These are phyloP conservation scores for Enteromius paludinosus DNA, from an alignment of 2,797 vertebrate genomes.

Conservation along the genomic window DNA sequence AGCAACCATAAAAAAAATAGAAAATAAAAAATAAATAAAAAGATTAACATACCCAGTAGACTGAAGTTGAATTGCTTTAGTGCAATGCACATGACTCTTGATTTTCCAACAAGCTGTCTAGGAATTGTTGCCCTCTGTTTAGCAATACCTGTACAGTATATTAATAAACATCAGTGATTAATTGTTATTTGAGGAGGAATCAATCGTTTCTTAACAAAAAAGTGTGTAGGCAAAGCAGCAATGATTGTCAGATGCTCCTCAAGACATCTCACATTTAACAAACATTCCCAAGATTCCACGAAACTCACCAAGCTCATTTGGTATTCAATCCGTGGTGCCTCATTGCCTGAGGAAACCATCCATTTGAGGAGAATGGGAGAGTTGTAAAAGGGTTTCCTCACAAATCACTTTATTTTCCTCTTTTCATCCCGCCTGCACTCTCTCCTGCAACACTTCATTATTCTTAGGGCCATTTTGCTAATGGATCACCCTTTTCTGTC, in stretches of 20 bases:
- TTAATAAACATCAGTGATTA: neutral
- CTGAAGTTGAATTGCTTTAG: neutral
- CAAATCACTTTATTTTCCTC: slow-evolving; percentile 43
- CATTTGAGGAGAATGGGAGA: slow-evolving; percentile 39
- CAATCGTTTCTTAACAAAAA: neutral
- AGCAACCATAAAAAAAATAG: neutral
- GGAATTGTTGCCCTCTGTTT: neutral
- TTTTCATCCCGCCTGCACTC: slow-evolving; percentile 27
- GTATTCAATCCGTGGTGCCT: slow-evolving; percentile 26
- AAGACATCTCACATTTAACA: slow-evolving; percentile 30
- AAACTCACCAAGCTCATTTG: slow-evolving; percentile 28
- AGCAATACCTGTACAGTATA: neutral
- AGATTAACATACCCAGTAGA: too few relatives aligned
- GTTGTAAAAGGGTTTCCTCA: slow-evolving; percentile 38
- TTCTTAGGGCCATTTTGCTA: slow-evolving; percentile 42
- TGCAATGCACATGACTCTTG: neutral
- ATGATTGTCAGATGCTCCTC: neutral
- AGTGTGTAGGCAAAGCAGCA: neutral
- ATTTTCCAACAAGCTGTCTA: neutral
- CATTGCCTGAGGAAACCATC: slow-evolving; percentile 40
- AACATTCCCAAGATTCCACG: slow-evolving; percentile 23
- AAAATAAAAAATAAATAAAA: neutral
- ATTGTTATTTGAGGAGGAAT: neutral
- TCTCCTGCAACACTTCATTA: slow-evolving; percentile 44
- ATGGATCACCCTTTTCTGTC: slow-evolving; percentile 23